These are phyloP conservation scores for Tridacna crocea DNA, from an alignment of 2,888 invertebrate species.

Conservation along the genomic window DNA sequence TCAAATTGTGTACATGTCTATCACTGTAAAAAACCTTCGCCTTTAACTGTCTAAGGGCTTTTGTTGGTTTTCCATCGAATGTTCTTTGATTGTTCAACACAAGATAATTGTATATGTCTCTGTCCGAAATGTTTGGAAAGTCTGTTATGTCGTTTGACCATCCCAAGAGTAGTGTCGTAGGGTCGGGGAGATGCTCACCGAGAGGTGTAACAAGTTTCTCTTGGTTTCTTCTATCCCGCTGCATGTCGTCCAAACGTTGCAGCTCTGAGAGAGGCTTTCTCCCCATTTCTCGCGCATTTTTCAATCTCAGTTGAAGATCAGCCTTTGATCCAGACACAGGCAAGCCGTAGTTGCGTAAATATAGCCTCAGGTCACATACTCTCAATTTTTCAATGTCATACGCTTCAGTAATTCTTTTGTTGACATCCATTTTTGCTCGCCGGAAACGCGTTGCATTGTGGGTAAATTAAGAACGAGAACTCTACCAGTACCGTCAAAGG, in stretches of 20 bases:
- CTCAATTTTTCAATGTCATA: no score
- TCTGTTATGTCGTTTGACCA: background rate
- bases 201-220: background rate
- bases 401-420: no score
- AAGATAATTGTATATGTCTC: background rate
- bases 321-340: constrained; percentile 3
- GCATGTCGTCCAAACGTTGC: background rate
- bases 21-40: background rate
- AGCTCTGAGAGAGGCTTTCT: background rate
- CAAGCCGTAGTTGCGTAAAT: background rate
- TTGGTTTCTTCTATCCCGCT: background rate
- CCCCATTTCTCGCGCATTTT: background rate
- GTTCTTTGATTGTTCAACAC: background rate
- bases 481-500: no score
- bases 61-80: background rate
- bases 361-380: background rate
- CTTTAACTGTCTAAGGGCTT: background rate
- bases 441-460: no score
- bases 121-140: background rate
- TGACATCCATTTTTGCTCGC: no score
- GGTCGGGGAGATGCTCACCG: background rate
- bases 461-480: no score
- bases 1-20: background rate
- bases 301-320: background rate
- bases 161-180: background rate